Percentiles rank a stretch among this genome's conserved stretches.
These are phyloP conservation scores for Triops cancriformis DNA, from an alignment of 1,140 invertebrate genomes.

Conservation along the genomic window DNA sequence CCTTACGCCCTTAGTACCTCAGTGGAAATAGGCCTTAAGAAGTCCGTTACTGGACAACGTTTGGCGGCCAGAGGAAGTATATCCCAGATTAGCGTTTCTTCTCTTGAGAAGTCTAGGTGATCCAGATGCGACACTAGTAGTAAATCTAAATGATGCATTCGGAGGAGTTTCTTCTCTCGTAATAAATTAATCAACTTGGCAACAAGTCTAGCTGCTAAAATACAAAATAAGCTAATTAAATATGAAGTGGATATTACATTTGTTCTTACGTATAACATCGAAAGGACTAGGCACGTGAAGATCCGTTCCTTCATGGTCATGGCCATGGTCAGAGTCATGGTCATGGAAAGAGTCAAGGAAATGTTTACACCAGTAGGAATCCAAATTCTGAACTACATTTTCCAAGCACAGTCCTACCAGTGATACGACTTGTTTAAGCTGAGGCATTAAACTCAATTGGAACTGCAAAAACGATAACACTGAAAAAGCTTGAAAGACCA, in stretches of 20 bases:
- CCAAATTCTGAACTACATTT: conserved; percentile 21
- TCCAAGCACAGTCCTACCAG: neutral
- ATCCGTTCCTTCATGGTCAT: conserved; percentile 8
- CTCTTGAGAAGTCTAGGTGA: conserved; percentile 23
- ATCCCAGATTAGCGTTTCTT: conserved; percentile 21
- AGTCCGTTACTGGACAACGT: conserved; percentile 25
- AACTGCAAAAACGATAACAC: too few relatives aligned
- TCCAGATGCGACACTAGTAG: conserved; percentile 17
- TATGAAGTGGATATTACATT: neutral
- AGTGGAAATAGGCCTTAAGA: too few relatives aligned
- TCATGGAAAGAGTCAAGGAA: conserved; percentile 20
- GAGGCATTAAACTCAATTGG: too few relatives aligned
- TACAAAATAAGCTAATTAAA: neutral
- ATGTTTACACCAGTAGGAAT: conserved; percentile 21
- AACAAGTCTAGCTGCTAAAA: conserved; percentile 25
- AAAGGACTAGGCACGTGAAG: conserved; percentile 19
- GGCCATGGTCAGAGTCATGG: too few relatives aligned
- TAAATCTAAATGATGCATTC: conserved; percentile 23
- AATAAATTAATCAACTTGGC: conserved; percentile 15
- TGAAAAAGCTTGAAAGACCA: too few relatives aligned
- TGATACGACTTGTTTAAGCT: neutral
- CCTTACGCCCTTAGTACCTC: too few relatives aligned
- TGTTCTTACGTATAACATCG: conserved; percentile 8
- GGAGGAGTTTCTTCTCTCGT: conserved; percentile 22
- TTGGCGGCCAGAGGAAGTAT: conserved; percentile 16